phyloP scores from a whole-genome alignment of 1,140 invertebrate genomes.

The Temnothorax nylanderi region DNA sequence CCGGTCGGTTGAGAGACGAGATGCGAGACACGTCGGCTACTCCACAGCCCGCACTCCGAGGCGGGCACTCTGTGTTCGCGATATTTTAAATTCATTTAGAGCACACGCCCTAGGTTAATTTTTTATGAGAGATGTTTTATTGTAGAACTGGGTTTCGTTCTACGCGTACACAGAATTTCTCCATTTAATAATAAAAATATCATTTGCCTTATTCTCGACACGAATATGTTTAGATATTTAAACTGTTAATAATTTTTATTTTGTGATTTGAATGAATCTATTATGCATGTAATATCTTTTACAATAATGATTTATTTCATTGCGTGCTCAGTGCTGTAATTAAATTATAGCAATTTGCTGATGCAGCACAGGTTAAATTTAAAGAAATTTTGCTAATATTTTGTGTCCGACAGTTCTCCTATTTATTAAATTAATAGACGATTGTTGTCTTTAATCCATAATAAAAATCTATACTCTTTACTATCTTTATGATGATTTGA shows the following conservation, averaged over 20 bases:
- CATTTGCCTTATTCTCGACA: not conserved
- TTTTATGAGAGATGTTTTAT: not conserved
- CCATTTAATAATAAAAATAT: not conserved
- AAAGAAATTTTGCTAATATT: not conserved
- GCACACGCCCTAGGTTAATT: not conserved
- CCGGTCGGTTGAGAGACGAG: not conserved
- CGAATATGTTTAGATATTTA: not conserved
- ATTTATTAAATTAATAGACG: not conserved
- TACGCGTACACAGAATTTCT: not conserved
- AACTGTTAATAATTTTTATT: not conserved
- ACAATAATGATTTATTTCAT: not conserved
- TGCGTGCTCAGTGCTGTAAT: not conserved
- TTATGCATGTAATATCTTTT: not conserved
- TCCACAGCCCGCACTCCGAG: not conserved
- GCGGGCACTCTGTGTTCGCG: not conserved
- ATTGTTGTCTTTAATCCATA: not conserved
- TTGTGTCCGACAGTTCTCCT: not conserved
- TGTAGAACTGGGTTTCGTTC: not conserved
- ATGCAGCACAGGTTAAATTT: not conserved
- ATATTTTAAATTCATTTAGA: conserved; percentile 21
- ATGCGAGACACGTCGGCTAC: not conserved
- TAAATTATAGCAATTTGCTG: not conserved
- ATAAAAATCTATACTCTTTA: not conserved
- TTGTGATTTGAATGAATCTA: not conserved
- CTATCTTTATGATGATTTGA: not conserved